A percentile compares a stretch with the other conserved stretches of the same genome.
phyloP scores from a whole-genome alignment of 2,113 vertebrate species.

The Austrofundulus limnaeus region DNA sequence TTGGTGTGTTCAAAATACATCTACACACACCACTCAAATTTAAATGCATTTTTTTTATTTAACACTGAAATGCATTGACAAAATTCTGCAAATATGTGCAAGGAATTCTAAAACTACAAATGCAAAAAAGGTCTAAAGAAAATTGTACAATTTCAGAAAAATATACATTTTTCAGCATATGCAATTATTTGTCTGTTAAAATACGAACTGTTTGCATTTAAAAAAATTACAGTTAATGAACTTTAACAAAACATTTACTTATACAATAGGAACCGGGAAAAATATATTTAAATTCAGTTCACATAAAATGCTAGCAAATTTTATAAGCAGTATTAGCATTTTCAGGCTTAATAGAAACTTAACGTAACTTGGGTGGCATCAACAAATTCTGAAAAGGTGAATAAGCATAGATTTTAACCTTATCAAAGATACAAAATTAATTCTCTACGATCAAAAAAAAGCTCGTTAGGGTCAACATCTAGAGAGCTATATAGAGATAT shows the following conservation, averaged over 20 bases:
- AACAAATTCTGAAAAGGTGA: conserved; percentile 39
- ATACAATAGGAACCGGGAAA: conserved; percentile 11
- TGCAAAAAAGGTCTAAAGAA: conserved; percentile 54
- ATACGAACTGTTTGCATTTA: conserved; percentile 27
- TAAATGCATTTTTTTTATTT: conserved; percentile 62
- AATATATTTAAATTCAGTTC: conserved; percentile 13
- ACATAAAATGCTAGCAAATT: conserved; percentile 9
- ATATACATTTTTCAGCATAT: conserved; percentile 78
- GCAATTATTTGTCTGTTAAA: conserved; percentile 56
- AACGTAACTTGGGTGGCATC: conserved; percentile 31
- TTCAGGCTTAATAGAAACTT: conserved; percentile 16
- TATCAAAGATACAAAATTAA: conserved; percentile 32
- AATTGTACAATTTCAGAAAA: conserved; percentile 80
- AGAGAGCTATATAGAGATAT: conserved; percentile 46
- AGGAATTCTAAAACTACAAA: conserved; percentile 74
- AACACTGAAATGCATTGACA: conserved; percentile 72
- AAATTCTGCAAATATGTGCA: conserved; percentile 68
- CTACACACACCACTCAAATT: not conserved
- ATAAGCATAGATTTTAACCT: conserved; percentile 33
- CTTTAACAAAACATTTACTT: conserved; percentile 18
- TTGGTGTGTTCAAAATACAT: not conserved
- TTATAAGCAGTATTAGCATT: conserved; percentile 21
- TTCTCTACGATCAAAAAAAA: conserved; percentile 42
- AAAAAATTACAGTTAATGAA: conserved; percentile 38
- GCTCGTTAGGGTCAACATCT: conserved; percentile 40